Evolutionary conservation across 1,140 invertebrate genomes (phyloP).

Genomic region (Limonius californicus): DNA sequence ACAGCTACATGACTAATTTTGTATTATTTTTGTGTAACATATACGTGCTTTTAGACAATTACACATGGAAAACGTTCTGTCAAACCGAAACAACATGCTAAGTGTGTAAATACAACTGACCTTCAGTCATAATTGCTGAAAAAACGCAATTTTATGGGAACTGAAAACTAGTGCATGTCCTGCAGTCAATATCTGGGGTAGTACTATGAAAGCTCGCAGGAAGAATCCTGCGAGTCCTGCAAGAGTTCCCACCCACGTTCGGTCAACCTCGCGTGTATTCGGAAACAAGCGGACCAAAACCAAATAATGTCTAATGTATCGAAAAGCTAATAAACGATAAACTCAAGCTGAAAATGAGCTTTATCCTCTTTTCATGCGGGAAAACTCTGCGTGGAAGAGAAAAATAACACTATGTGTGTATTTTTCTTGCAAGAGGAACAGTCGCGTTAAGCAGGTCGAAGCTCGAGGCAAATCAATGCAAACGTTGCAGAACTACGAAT

Average conservation of each 20-base stretch:
- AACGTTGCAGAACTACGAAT: too few relatives aligned
- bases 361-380: too few relatives aligned
- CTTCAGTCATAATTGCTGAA: constrained; percentile 20
- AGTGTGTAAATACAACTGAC: constrained; percentile 16
- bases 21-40: neutral
- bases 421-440: too few relatives aligned
- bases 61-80: neutral
- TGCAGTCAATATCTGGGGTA: neutral
- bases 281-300: neutral
- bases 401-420: too few relatives aligned
- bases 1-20: neutral
- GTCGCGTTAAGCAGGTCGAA: too few relatives aligned
- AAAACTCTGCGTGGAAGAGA: too few relatives aligned
- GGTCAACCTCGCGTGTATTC: neutral
- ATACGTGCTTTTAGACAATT: neutral
- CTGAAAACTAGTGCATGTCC: constrained; percentile 1
- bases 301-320: too few relatives aligned
- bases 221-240: neutral
- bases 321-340: too few relatives aligned
- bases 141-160: neutral
- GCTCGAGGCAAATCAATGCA: too few relatives aligned
- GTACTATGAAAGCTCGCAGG: constrained; percentile 14
- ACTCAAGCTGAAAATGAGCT: too few relatives aligned
- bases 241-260: constrained; percentile 13
- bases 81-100: neutral